Conservation (phyloP, 2,797 vertebrate genomes). For the Parauchenoglanis ngamensis region DNA sequence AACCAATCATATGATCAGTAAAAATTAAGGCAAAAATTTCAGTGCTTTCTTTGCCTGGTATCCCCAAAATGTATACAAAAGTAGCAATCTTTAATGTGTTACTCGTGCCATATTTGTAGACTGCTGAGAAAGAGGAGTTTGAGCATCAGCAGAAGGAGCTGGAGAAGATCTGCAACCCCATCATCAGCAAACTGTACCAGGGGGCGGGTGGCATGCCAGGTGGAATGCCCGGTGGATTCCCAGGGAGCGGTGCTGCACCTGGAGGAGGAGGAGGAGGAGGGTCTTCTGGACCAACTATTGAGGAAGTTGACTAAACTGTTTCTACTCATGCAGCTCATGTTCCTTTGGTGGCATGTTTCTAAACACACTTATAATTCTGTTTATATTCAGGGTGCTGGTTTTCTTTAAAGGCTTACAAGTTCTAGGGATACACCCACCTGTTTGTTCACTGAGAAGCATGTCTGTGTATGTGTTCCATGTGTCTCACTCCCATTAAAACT, state of each 20-base stretch:
- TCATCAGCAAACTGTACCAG: slow-evolving; percentile 80
- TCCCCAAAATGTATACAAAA: not conserved
- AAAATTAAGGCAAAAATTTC: not conserved
- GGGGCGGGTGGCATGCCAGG: slow-evolving; percentile 66
- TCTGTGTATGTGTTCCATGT: slow-evolving; percentile 24
- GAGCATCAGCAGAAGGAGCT: slow-evolving; percentile 79
- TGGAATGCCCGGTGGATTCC: slow-evolving; percentile 76
- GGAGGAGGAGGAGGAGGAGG: slow-evolving; percentile 59
- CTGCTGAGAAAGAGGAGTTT: slow-evolving; percentile 79
- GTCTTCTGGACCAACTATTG: slow-evolving; percentile 77
- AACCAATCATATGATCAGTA: too few relatives aligned
- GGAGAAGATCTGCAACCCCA: slow-evolving; percentile 70
- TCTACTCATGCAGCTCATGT: slow-evolving; percentile 3
- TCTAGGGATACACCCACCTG: slow-evolving; percentile 21
- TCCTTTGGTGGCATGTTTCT: slow-evolving; percentile 31
- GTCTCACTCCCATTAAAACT: slow-evolving; percentile 16
- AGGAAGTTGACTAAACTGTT: slow-evolving; percentile 76
- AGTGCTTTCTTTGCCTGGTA: not conserved
- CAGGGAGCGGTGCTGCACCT: slow-evolving; percentile 65
- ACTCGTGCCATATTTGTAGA: slow-evolving; percentile 56
- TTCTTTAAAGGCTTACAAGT: slow-evolving; percentile 32
- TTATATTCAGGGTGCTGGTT: not conserved
- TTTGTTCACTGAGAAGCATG: slow-evolving; percentile 15
- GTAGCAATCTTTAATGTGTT: not conserved
- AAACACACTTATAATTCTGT: not conserved